phyloP scores from a whole-genome alignment of 1,140 invertebrate species.

The Papilio xuthus region DNA sequence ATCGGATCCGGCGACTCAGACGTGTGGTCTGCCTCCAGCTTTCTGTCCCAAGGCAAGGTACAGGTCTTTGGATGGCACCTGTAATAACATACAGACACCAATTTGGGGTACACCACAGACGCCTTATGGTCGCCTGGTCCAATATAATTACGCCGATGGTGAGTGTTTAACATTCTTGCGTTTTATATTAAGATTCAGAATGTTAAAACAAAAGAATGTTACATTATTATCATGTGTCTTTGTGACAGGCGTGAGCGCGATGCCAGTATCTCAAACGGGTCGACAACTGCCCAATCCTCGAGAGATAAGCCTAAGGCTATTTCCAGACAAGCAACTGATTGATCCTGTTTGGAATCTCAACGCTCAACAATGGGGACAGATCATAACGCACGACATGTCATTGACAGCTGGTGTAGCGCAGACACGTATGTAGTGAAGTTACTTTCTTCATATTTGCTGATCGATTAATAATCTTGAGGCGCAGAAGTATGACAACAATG shows the following conservation, averaged over 20 bases:
- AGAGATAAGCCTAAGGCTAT: slow-evolving; percentile 86
- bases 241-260: slow-evolving; percentile 84
- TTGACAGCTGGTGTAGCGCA: slow-evolving; percentile 88
- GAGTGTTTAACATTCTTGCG: slow-evolving; percentile 52
- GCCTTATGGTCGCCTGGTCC: slow-evolving; percentile 88
- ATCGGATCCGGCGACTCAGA: slow-evolving; percentile 59
- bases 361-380: slow-evolving; percentile 94
- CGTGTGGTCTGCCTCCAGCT: slow-evolving; percentile 64
- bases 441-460: too few relatives aligned
- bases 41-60: slow-evolving; percentile 68
- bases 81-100: slow-evolving; percentile 90
- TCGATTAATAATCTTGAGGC: too few relatives aligned
- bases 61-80: slow-evolving; percentile 91
- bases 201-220: slow-evolving; percentile 19
- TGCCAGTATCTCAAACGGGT: slow-evolving; percentile 83
- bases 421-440: slow-evolving; percentile 83
- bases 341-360: slow-evolving; percentile 88
- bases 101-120: slow-evolving; percentile 86
- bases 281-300: slow-evolving; percentile 86
- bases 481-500: too few relatives aligned
- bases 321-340: slow-evolving; percentile 85
- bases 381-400: slow-evolving; percentile 94
- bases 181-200: neutral
- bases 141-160: slow-evolving; percentile 92
- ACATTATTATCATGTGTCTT: slow-evolving; percentile 28